Evolutionary conservation across 2,113 vertebrate species (phyloP), one percentile per base, ranked within the genome.

Genomic region (Neolamprologus ventralis): DNA sequence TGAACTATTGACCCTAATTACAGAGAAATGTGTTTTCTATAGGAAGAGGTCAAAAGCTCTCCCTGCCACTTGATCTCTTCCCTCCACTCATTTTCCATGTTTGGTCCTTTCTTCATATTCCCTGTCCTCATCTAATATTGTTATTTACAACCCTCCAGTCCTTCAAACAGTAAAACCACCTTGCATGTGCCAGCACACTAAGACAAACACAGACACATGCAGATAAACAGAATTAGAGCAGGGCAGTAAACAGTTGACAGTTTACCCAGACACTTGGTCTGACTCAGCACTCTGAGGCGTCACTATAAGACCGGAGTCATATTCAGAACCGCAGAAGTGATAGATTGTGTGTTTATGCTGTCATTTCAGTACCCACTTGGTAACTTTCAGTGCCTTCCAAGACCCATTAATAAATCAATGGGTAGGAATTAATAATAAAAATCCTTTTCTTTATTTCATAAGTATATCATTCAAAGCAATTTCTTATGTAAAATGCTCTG

Each of bases 231-330:
- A 84, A 91, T 87, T 86, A 87, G 79, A 85, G 87, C 33, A 84
- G 47, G 51, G 85, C 88, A 81, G 87, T 88, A 88, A 90, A 90
- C 93, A 94, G 86, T 88, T 89, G 87, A 93, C 89, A 90, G 82
- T 86, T 89, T 75, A 80, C 7, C 28, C 81, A 89, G 88, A 91
- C 87, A 19, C 47, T 86, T n/a, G 19, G 88, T 82, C 83, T 90
- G 85, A 90, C 49, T 85, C 86, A 71, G 60, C 63, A 37, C 60
- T 88, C 26, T 26, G 47, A 84, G 40, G 81, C 23, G 17, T 88
- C 53, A 21, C 33, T 88, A 60, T 21, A 35, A 81, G 53, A 17
- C 85, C 16, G 33, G 47, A 86, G 80, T 81, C 65, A 51, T 23
- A 33, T 85, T 91, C 75, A 78, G 80, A 90, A 37, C 75, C 10